A percentile compares a stretch with the other conserved stretches of the same genome.
phyloP scores from a whole-genome alignment of 1,140 invertebrate species.

The Halesus radiatus region DNA sequence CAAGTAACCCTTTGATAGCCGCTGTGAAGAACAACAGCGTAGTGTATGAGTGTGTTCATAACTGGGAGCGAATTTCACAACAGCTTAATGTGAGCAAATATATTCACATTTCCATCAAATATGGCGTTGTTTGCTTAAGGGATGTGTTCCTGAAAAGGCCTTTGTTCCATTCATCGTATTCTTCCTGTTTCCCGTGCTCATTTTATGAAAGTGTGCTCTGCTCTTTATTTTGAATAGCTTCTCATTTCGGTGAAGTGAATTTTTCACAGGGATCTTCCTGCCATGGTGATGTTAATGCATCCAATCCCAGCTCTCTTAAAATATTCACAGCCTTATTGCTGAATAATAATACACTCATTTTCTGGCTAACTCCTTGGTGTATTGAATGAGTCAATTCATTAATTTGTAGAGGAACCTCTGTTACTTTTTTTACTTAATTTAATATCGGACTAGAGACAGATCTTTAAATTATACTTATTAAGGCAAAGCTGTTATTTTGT shows the following conservation, averaged over 20 bases:
- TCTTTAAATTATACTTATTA: too few relatives aligned
- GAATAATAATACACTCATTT: too few relatives aligned
- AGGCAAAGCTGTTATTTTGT: too few relatives aligned
- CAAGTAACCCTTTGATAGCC: neutral
- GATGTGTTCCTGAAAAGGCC: neutral
- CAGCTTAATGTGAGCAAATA: conserved; percentile 7
- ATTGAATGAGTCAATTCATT: too few relatives aligned
- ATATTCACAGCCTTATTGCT: too few relatives aligned
- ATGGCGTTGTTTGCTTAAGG: conserved; percentile 16
- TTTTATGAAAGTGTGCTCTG: conserved; percentile 15
- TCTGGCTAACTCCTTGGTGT: too few relatives aligned
- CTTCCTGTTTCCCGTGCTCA: conserved; percentile 15
- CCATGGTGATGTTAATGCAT: too few relatives aligned
- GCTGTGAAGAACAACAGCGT: neutral
- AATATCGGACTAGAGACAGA: too few relatives aligned
- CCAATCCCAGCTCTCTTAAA: too few relatives aligned
- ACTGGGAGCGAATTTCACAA: conserved; percentile 5
- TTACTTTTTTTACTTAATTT: too few relatives aligned
- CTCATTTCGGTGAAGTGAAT: conserved; percentile 9
- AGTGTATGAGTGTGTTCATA: neutral
- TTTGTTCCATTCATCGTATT: conserved; percentile 26
- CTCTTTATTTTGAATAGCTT: conserved; percentile 10
- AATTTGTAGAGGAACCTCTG: too few relatives aligned
- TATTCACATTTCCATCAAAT: conserved; percentile 24
- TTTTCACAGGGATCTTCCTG: neutral